These are phyloP conservation scores for Neosilurus mollespiculum DNA, from an alignment of 2,797 vertebrate genomes.

Conservation along the genomic window DNA sequence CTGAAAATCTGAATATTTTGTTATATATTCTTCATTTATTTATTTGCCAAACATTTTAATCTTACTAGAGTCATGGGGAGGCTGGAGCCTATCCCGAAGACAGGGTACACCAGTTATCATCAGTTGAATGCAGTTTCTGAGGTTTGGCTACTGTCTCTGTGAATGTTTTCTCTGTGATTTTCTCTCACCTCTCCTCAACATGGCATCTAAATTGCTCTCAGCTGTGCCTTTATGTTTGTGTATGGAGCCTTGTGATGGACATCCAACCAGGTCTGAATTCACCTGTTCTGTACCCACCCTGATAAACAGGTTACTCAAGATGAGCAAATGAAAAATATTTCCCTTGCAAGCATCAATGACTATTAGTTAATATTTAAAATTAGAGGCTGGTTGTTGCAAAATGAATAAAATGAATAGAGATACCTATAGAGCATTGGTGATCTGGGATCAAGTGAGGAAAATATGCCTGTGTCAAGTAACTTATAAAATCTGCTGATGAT, in stretches of 20 bases:
- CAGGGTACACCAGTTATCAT: too few relatives aligned
- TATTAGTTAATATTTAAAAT: not conserved
- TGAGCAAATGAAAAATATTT: not conserved
- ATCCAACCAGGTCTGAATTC: not conserved
- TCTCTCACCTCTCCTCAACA: not conserved
- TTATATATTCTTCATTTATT: too few relatives aligned
- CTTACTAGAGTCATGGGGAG: too few relatives aligned
- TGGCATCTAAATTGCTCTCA: not conserved
- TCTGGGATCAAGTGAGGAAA: not conserved
- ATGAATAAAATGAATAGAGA: not conserved
- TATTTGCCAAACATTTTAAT: too few relatives aligned
- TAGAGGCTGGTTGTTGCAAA: not conserved
- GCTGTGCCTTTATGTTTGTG: not conserved
- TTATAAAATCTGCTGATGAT: slow-evolving; percentile 25
- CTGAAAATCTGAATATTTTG: not conserved
- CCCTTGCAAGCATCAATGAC: not conserved
- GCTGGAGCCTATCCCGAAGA: too few relatives aligned
- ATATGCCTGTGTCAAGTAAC: not conserved
- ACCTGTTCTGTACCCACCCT: not conserved
- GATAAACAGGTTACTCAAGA: not conserved
- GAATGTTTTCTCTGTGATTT: not conserved
- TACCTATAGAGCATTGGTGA: not conserved
- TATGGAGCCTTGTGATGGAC: too few relatives aligned
- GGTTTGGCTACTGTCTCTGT: not conserved
- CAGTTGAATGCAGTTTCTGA: not conserved